Base-by-base conservation (phyloP, 2,113 vertebrate genomes). In the Atrichornis clamosus region DNA sequence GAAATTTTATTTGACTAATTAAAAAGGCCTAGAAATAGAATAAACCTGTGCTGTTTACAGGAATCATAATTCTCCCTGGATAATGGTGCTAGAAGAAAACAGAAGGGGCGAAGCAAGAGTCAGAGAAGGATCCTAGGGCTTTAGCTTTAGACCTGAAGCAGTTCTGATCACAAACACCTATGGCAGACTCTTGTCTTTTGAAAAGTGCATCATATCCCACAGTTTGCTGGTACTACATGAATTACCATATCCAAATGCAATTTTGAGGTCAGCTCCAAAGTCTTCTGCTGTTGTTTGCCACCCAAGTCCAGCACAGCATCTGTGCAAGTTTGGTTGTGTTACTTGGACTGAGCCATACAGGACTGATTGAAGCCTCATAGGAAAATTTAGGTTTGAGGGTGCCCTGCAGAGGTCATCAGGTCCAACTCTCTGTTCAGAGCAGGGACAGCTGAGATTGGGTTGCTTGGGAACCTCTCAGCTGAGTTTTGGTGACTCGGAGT, bases 21-120 rank as follows among this genome's bases (percentile, higher is more conserved):
- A 93, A 87, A 93, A 94, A 41, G 49, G 16, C 35, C 95, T 91
- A 97, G 94, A 93, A 96, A 95, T 58, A 98, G 76, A 83, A 64
- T 42, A 74, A 85, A 63, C 23, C 18, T 50, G 60, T 62, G 59
- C 27, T 76, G 50, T 89, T 94, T 69, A 11, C 28, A 65, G 65
- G 49, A 91, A 87, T 86, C 56, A 39, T n/a, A 53, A n/a, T 56
- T 47, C 14, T 75, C 75, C 63, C 13, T 22, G 23, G 42, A 50
- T n/a, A 70, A 58, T 3, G 47, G 58, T 53, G 47, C n/a, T 73
- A 67, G 62, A 30, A 50, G 82, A 89, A 95, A 69, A 2, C 8
- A 69, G 65, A 62, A 76, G 8, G 2, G 8, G 5, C 27, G 85
- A 73, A 74, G 32, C 7, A 50, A 26, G 13, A 41, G 39, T 26